Percentiles rank a stretch among this genome's conserved stretches.
These are phyloP conservation scores for Gnathonemus longibarbis DNA, from an alignment of 2,113 vertebrate genomes.

Conservation along the genomic window DNA sequence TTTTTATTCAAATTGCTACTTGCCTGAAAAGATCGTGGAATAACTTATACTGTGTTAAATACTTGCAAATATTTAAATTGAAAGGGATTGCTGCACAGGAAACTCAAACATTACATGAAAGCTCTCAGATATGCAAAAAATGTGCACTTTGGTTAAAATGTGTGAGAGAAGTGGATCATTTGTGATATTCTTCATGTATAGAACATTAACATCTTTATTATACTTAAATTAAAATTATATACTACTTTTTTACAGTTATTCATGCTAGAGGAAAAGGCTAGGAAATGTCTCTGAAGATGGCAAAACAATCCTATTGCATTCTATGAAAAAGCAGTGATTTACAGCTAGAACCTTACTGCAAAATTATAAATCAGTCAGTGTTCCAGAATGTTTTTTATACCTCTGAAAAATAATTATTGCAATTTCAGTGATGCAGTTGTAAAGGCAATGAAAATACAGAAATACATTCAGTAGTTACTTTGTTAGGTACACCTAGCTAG, in stretches of 20 bases:
- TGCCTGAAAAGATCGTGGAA: background rate
- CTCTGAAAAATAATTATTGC: background rate
- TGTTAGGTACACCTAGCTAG: background rate
- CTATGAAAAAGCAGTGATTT: background rate
- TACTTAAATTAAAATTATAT: background rate
- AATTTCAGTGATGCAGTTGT: background rate
- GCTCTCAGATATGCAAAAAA: background rate
- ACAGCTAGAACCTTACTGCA: background rate
- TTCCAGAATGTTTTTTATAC: background rate
- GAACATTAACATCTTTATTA: background rate
- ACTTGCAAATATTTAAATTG: background rate
- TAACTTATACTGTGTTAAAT: background rate
- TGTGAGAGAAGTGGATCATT: background rate
- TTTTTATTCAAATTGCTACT: background rate
- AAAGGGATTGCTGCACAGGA: background rate
- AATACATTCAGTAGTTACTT: background rate
- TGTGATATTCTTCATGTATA: background rate
- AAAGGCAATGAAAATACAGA: background rate
- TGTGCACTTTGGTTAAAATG: background rate
- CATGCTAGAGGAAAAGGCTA: background rate
- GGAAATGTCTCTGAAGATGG: background rate
- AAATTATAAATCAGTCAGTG: background rate
- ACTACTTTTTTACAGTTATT: background rate
- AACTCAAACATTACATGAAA: background rate
- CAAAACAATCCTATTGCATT: background rate